Evolutionary conservation across 2,888 invertebrate species (phyloP).

Genomic region (Phortica okadai): DNA sequence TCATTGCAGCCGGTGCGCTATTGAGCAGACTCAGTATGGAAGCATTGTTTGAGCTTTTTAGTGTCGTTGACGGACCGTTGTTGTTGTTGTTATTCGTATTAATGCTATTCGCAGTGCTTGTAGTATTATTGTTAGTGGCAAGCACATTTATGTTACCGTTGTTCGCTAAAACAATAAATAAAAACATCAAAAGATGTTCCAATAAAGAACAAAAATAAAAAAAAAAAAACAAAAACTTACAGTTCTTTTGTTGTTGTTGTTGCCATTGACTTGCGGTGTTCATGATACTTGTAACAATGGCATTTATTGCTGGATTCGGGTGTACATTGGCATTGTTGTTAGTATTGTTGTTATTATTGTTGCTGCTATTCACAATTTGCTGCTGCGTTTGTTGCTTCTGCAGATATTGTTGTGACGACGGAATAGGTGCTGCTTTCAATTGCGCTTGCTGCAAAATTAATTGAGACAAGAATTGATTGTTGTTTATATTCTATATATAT

Average conservation of each 20-base stretch:
- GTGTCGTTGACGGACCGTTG: constrained; percentile 37
- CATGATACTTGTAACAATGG: constrained; percentile 88
- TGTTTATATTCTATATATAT: neutral
- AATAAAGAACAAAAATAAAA: neutral
- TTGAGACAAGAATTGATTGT: neutral
- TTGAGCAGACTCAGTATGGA: constrained; percentile 87
- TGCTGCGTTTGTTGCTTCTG: constrained; percentile 61
- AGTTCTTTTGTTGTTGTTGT: constrained; percentile 78
- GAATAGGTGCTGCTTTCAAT: constrained; percentile 78
- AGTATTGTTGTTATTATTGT: constrained; percentile 33
- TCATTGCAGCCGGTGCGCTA: constrained; percentile 86
- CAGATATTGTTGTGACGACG: constrained; percentile 61
- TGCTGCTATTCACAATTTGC: constrained; percentile 27
- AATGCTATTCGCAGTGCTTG: constrained; percentile 10
- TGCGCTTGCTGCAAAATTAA: constrained; percentile 80
- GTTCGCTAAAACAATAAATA: neutral
- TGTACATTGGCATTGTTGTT: constrained; percentile 66
- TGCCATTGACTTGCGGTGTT: constrained; percentile 89
- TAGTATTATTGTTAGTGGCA: constrained; percentile 39
- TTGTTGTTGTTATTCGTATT: constrained; percentile 36
- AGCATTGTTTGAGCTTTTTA: constrained; percentile 78
- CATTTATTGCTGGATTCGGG: constrained; percentile 82
- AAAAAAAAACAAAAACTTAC: constrained; percentile 37
- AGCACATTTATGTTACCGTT: constrained; percentile 41
- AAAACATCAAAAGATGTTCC: neutral